Evolutionary conservation across 1,140 invertebrate genomes (phyloP), one percentile per base, ranked within the genome.

Genomic region (Venustaconcha ellipsiformis): DNA sequence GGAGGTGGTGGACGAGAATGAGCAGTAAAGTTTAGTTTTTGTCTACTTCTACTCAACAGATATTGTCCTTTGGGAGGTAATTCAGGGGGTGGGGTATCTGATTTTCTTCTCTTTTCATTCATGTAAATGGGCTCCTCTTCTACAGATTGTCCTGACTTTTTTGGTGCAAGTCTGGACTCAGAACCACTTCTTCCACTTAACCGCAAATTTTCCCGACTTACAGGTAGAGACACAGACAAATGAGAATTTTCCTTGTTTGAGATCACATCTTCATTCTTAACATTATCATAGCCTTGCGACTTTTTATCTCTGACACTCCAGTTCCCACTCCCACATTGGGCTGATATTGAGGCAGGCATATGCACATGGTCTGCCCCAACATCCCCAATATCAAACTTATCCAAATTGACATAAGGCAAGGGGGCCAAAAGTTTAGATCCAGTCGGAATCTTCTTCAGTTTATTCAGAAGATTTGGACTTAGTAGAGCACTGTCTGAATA

Each of bases 391-490:
- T 87, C 87, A 77, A 84, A 88, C 66, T 84, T 84, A 20, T 80
- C 82, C 62, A 88, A 72, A 67, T 88, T 88, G 15, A 88, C 86
- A 82, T 88, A 88, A 4, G 87, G 87, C 14, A 88, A 72, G 20
- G 87, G 87, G 59, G 83, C 82, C 58, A 76, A 83, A 23, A 86
- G 67, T 72, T 81, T 82, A 57, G 85, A 88, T 75, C 70, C 68
- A 67, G 62, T 72, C 14, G 84, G 85, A 67, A 88, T 88, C 67
- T 82, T 82, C 17, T 81, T 81, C 14, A 88, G 74, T 79, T 86
- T 87, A 23, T 81, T 80, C 30, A 82, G 67, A 72, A 87, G 79
- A 70, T 84, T 82, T 23, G 86, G 85, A 79, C 84, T 87, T 1
- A 83, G 56, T 13, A 80, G 70, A 63, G 66, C 63, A 65, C 73